phyloP scores from a whole-genome alignment of 2,797 vertebrate genomes.

The Vespertilio murinus region DNA sequence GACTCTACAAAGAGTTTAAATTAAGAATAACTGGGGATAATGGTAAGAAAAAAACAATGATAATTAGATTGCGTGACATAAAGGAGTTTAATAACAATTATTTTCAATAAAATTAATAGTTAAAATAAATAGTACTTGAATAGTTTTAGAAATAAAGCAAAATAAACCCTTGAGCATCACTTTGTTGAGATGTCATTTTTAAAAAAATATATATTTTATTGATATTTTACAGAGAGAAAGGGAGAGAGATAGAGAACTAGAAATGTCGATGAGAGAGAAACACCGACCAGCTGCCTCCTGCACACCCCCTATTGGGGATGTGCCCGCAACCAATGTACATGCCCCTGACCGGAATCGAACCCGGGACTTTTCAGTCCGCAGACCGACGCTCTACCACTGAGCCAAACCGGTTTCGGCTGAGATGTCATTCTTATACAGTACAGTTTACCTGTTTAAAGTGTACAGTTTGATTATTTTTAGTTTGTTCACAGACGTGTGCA shows the following conservation, averaged over 20 bases:
- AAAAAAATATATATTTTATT: no score
- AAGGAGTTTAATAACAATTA: constrained; percentile 7
- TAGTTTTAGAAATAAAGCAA: constrained; percentile 38
- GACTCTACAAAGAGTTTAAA: constrained; percentile 83
- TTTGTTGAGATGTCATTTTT: constrained; percentile 18
- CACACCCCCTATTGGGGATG: no score
- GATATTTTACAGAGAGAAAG: no score
- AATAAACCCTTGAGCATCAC: neutral
- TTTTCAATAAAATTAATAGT: constrained; percentile 18
- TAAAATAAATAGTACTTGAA: constrained; percentile 6
- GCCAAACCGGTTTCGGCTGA: no score
- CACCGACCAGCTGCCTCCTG: no score
- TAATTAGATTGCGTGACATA: neutral
- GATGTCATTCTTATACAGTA: neutral
- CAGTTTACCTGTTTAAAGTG: neutral
- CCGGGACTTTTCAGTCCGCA: no score
- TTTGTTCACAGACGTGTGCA: neutral
- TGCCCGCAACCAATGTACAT: no score
- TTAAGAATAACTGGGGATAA: constrained; percentile 85
- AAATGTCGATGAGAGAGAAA: no score
- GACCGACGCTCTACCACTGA: no score
- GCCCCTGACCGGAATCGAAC: no score
- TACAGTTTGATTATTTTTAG: neutral
- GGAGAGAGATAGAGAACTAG: no score
- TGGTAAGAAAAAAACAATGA: constrained; percentile 82